Evolutionary conservation across 2,113 vertebrate species (phyloP), one percentile per base, ranked within the genome.

Genomic region (Larimichthys crocea): DNA sequence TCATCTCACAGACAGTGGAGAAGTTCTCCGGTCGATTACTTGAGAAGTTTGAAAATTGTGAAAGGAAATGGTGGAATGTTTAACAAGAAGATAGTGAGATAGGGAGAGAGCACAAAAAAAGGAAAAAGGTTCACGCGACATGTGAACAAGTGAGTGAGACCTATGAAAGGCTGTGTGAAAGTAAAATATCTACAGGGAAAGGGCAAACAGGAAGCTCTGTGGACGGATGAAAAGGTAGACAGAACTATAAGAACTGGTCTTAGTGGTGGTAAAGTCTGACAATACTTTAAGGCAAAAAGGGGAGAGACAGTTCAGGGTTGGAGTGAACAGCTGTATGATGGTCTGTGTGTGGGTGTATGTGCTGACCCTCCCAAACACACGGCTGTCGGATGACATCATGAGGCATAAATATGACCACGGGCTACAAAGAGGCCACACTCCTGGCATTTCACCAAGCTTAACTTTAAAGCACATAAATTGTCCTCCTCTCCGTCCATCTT

Each of bases 351-450:
- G 88, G 71, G 89, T 86, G 88, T 77, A 59, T 82, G 69, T 64
- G 61, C 29, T 85, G 92, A 93, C 84, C 88, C 77, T 89, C 87
- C 85, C 83, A 91, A 92, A 86, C 83, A 87, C 74, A 82, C 59
- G 69, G 78, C 76, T 90, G 90, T 85, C 62, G 57, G 88, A 91
- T 93, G 92, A 94, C 91, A 92, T 93, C 92, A 94, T 92, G 77
- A 81, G 76, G 79, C 86, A 94, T 84, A 91, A 93, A 94, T 92
- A 93, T 85, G 81, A 92, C 88, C 82, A 55, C 82, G 78, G 83
- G 85, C 85, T 88, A 88, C 81, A 88, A 90, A 91, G 82, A 80
- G 83, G 89, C 85, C 84, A 83, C 79, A 68, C 74, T 85, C 50
- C 56, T 82, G 80, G 88, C 70, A 64, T 85, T 79, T 87, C 80